phyloP scores from a whole-genome alignment of 2,113 vertebrate species.

The Campylomormyrus tamandua region DNA sequence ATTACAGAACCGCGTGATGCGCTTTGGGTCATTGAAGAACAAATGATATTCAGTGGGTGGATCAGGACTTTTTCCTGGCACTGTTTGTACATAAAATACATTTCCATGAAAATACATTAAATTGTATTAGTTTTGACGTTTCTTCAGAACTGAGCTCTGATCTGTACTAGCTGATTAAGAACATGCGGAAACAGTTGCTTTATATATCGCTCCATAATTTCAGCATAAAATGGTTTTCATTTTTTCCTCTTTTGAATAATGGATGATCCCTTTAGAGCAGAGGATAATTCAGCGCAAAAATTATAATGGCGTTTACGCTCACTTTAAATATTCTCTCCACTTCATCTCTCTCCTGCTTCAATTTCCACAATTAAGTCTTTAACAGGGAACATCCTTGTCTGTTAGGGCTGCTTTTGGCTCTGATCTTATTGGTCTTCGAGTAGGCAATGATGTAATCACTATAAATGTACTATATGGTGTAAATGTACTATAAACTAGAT shows the following conservation, averaged over 20 bases:
- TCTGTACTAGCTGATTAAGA: not conserved
- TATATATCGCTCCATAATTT: slow-evolving; percentile 17
- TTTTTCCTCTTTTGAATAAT: slow-evolving; percentile 22
- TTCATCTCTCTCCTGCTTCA: not conserved
- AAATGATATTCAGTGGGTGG: not conserved
- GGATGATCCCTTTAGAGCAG: slow-evolving; percentile 7
- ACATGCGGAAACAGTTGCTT: not conserved
- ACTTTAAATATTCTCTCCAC: not conserved
- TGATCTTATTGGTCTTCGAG: no score
- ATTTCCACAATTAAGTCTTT: not conserved
- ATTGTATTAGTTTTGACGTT: not conserved
- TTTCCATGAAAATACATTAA: not conserved
- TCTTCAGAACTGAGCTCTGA: not conserved
- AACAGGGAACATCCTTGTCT: not conserved
- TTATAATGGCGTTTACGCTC: not conserved
- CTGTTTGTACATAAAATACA: not conserved
- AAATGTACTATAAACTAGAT: not conserved
- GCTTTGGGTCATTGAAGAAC: not conserved
- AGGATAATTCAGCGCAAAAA: not conserved
- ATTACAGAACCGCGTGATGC: not conserved
- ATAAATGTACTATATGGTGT: not conserved
- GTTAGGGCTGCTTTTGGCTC: not conserved
- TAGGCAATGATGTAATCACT: not conserved
- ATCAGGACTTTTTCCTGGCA: not conserved
- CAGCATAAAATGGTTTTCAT: not conserved